Base-by-base conservation (phyloP, 2,888 invertebrate species). In the Corbicula japonica region DNA sequence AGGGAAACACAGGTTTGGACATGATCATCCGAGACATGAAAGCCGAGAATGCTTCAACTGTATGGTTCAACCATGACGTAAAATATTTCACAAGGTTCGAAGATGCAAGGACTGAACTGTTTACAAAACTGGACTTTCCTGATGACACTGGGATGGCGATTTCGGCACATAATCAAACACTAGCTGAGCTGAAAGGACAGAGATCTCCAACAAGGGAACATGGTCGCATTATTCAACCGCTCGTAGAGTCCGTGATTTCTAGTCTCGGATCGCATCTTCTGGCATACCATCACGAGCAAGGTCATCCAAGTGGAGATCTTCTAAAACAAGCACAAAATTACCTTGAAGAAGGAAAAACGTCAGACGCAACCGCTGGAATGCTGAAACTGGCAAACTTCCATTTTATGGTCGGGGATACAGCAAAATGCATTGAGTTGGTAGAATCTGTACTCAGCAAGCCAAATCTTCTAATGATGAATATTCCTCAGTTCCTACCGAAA, bases 51-150 rank as follows among this genome's bases (percentile, higher is more conserved):
- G 8, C 35, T 35, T 35, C 32, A 18, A 23, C 12, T 2, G 50
- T 70, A 15, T 70, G 70, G 70, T 70, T 61, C 58, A 28, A 70
- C 12, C 70, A 70, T 26, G 70, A 70, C 26, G 6, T 34, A n/a
- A 35, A n/a, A 23, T 52, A 61, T 15, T 70, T 60, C 35, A 48
- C 60, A n/a, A 21, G 70, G 15, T 70, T 38, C 28, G 70, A 70
- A 48, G 35, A 61, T 38, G 70, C 70, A 12, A 23, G 61, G 15
- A 21, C 60, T 2, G 70, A 70, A 46, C 46, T 70, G 23, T 48
- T 70, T 26, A 48, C 58, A 1, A 35, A 34, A n/a, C n/a, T 70
- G 28, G 52, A 26, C 12, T 28, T 6, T 2, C n/a, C 4, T 2
- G 21, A 12, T 46, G 70, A 50, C 18, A 18, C 28, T 18, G 18